Base-by-base conservation (phyloP, 92 coral and sea anemone species). In the Porites evermanni region DNA sequence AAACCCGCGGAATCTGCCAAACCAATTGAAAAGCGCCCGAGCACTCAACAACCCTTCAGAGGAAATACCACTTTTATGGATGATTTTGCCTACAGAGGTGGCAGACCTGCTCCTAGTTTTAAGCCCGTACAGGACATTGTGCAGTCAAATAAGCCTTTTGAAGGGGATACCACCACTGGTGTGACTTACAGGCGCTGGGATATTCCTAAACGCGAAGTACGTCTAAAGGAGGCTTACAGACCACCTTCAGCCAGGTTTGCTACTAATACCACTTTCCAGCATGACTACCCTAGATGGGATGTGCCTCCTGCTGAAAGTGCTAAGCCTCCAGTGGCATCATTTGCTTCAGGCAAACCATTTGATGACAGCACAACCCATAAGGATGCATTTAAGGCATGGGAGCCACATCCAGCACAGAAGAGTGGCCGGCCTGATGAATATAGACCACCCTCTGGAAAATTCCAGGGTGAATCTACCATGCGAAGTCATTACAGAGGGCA, bases 331-430 rank as follows among this genome's bases (percentile, higher is more conserved):
- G 86, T 93, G 20, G 86, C 91, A 67, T 84, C 98, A 51, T 82
- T 92, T 78, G 91, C 92, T 38, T 97, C 98, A 8, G 93, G 91
- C 65, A 98, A 97, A 86, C 99, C 99, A 18, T 93, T 97, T 88
- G 96, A 93, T 64, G 99, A 97, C 77, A 95, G 96, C 82, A 97
- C 99, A 12, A 96, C 98, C 4, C 98, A 97, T 52, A 93, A 95
- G 29, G 98, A 95, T 79, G 98, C 99, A 20, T 97, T 89, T 74
- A 95, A 88, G 53, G 92, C 91, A 20, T 97, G 99, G 99, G 94
- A 91, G 13, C 81, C 86, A 52, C 95, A 91, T 66, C 89, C 91
- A 6, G 79, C 93, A 7, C 91, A 91, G 7, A 90, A 90, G 85
- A 90, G 91, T 71, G 92, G 92, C 29, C 91, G 80, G 68, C 81